Evolutionary conservation across 2,113 vertebrate species (phyloP).

Genomic region (Thamnaconus septentrionalis): DNA sequence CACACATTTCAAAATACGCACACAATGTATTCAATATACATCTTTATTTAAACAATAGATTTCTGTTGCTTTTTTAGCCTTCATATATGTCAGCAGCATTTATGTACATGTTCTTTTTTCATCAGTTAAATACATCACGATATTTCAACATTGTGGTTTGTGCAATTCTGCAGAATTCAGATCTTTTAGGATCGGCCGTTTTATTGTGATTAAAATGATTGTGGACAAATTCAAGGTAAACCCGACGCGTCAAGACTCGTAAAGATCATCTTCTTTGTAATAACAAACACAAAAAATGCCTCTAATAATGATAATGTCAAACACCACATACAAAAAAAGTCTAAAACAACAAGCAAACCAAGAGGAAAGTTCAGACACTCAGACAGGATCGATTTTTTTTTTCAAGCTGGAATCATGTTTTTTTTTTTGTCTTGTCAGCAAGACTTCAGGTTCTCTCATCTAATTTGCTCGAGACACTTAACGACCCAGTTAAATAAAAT

Average conservation of each 20-base stretch:
- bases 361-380: constrained; percentile 46
- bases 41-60: constrained; percentile 57
- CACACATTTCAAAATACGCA: no score
- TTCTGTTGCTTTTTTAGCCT: constrained; percentile 11
- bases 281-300: constrained; percentile 27
- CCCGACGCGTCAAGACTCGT: constrained; percentile 14
- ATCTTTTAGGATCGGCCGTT: constrained; percentile 10
- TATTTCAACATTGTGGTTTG: constrained; percentile 15
- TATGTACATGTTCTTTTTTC: constrained; percentile 29
- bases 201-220: constrained; percentile 5
- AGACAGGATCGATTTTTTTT: constrained; percentile 24
- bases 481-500: no score
- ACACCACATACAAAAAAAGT: constrained; percentile 56
- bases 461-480: no score
- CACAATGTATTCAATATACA: constrained; percentile 36
- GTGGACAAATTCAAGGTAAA: constrained; percentile 5
- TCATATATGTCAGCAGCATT: constrained; percentile 16
- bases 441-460: no score
- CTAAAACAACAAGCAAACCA: constrained; percentile 42
- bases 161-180: constrained; percentile 51
- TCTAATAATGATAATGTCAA: constrained; percentile 38
- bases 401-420: background rate
- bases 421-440: no score
- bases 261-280: constrained; percentile 10
- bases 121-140: constrained; percentile 3